Percentiles rank a stretch among this genome's conserved stretches.
These are phyloP conservation scores for Microctenopoma lineatum DNA, from an alignment of 2,797 vertebrate genomes.

Conservation along the genomic window DNA sequence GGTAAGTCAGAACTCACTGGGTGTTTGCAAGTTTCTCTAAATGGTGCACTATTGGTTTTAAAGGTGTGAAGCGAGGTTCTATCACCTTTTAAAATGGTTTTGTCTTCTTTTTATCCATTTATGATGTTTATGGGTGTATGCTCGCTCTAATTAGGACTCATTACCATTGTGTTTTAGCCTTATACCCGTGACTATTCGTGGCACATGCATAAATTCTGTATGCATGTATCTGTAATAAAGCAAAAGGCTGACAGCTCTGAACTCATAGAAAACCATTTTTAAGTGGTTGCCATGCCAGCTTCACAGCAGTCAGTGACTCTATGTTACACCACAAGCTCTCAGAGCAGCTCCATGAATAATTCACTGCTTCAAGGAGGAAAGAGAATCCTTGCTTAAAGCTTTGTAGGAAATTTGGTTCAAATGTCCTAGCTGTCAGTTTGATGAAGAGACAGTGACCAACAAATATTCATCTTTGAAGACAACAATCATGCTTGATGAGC, in stretches of 20 bases:
- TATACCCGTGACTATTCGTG: background rate
- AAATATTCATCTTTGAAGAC: constrained; percentile 40
- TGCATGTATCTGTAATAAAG: constrained; percentile 13
- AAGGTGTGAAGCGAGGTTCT: background rate
- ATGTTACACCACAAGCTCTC: constrained; percentile 69
- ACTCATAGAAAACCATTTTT: constrained; percentile 66
- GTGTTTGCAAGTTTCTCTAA: background rate
- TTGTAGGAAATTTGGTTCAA: constrained; percentile 55
- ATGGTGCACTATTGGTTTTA: background rate
- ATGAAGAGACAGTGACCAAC: constrained; percentile 38
- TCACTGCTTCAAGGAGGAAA: constrained; percentile 55
- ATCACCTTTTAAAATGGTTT: background rate
- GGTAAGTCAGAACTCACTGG: background rate
- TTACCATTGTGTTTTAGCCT: background rate
- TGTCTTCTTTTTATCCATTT: background rate
- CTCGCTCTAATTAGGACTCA: too few species aligned
- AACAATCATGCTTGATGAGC: constrained; percentile 29
- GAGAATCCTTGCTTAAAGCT: constrained; percentile 39
- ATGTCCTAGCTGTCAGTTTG: constrained; percentile 21
- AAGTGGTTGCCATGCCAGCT: constrained; percentile 79
- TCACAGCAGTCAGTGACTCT: constrained; percentile 75
- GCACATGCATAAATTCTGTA: background rate
- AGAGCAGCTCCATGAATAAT: constrained; percentile 74
- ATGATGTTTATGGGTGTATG: too few species aligned
- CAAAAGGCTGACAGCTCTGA: constrained; percentile 54